These are phyloP conservation scores for Pogonomyrmex californicus DNA, from an alignment of 1,140 invertebrate species.

Conservation along the genomic window DNA sequence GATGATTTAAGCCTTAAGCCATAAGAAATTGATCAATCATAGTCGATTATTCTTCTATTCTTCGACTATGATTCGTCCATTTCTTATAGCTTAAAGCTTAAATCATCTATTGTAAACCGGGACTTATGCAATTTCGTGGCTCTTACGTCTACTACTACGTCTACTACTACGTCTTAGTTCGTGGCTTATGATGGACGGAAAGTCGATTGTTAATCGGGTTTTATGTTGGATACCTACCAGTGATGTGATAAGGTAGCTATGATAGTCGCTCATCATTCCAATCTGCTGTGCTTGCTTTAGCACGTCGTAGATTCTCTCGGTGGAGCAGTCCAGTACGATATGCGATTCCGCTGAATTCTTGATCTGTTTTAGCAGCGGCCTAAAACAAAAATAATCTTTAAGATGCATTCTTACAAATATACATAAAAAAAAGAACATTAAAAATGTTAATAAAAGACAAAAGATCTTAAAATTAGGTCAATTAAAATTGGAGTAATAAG, in stretches of 20 bases:
- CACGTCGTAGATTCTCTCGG: constrained; percentile 93
- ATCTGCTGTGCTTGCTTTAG: constrained; percentile 97
- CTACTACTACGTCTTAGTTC: constrained; percentile 6
- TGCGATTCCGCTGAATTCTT: constrained; percentile 96
- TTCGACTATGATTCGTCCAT: too few species aligned
- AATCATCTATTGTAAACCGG: too few species aligned
- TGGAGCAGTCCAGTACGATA: constrained; percentile 96
- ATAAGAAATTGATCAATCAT: too few species aligned
- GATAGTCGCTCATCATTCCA: constrained; percentile 97
- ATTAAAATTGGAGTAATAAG: background rate
- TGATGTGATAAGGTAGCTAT: constrained; percentile 96
- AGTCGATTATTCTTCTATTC: too few species aligned
- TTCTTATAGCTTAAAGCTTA: too few species aligned
- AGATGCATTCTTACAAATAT: background rate
- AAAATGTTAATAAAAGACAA: background rate
- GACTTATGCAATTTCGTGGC: constrained; percentile 50
- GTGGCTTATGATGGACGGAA: background rate
- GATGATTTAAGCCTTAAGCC: too few species aligned
- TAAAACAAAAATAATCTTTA: constrained; percentile 84
- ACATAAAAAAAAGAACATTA: background rate
- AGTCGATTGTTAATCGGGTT: constrained; percentile 67
- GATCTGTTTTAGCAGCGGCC: constrained; percentile 95
- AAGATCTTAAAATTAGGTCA: background rate
- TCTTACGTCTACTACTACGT: constrained; percentile 26
- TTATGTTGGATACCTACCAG: constrained; percentile 88